Evolutionary conservation across 2,797 vertebrate genomes (phyloP), one percentile per base, ranked within the genome.

Genomic region (Fratercula arctica): DNA sequence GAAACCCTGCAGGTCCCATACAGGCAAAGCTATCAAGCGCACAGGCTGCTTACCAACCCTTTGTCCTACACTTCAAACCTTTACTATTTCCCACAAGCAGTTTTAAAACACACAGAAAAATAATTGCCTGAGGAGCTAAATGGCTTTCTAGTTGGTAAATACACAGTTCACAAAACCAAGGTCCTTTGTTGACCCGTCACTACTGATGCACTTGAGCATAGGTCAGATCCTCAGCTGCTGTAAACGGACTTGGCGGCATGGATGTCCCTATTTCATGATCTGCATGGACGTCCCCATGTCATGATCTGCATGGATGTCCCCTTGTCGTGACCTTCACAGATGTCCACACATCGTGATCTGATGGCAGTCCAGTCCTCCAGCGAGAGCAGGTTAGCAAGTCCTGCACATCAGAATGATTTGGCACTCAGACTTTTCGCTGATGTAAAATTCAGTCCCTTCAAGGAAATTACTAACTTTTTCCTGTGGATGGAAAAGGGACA

Each of bases 371-470:
- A 0, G 18, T 35, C 37, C 45, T 37, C 13, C 43, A 53, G 75
- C 1, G 0, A 14, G 35, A 48, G 28, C 0, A 0, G 12, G 26
- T 50, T 54, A 85, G 53, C 5, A 6, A 70, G 41, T 66, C 48
- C 69, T 41, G 53, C 67, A 45, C 48, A 31, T 77, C 46, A 73
- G 39, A 39, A 60, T 31, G 24, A 72, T 81, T 59, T 86, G 29
- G 23, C 45, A 41, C 50, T 9, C 9, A 60, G 68, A 41, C 1
- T 41, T 76, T 74, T 72, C 41, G 37, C 28, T 69, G 56, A 61
- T 29, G 64, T 89, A 63, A 95, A 84, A 95, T 86, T 94, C 72
- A 94, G 85, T 48, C 68, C 59, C 26, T 87, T 93, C 60, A 84
- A 91, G 68, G 25, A 95, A 96, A 69, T 53, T 68, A 18, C 45